Evolutionary conservation across 1,140 invertebrate species (phyloP).

Genomic region (Andricus grossulariae): DNA sequence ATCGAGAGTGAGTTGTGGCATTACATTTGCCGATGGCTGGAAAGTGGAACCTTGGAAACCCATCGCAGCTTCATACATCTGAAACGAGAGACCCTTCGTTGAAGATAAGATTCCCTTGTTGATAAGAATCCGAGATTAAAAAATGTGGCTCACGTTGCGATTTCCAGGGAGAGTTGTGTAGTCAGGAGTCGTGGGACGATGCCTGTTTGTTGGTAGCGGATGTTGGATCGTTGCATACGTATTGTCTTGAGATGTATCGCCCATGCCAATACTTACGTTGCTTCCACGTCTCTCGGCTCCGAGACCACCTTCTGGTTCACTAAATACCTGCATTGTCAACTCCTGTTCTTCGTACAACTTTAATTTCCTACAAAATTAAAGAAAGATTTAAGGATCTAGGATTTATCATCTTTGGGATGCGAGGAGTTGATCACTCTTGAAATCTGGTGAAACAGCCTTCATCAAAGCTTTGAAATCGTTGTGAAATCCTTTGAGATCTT

Average conservation of each 20-base stretch:
- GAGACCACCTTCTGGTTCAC: constrained; percentile 81
- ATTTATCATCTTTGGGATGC: too few species aligned
- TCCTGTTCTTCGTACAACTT: constrained; percentile 95
- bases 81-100: constrained; percentile 59
- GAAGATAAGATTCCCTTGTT: constrained; percentile 31
- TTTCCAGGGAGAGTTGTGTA: constrained; percentile 83
- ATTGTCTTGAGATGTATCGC: constrained; percentile 81
- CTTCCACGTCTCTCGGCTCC: constrained; percentile 75
- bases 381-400: background rate
- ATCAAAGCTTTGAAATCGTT: too few species aligned
- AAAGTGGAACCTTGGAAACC: constrained; percentile 85
- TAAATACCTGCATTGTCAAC: constrained; percentile 94
- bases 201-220: constrained; percentile 74
- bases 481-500: too few species aligned
- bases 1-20: constrained; percentile 77
- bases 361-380: constrained; percentile 80
- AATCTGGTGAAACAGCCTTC: too few species aligned
- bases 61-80: constrained; percentile 81
- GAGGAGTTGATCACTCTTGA: too few species aligned
- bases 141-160: constrained; percentile 63
- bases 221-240: constrained; percentile 92
- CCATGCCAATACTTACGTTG: constrained; percentile 71
- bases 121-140: constrained; percentile 2
- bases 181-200: constrained; percentile 80
- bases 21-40: constrained; percentile 76